These are phyloP conservation scores for Diploscapter pachys DNA, from an alignment of 1,140 invertebrate genomes.

Conservation along the genomic window DNA sequence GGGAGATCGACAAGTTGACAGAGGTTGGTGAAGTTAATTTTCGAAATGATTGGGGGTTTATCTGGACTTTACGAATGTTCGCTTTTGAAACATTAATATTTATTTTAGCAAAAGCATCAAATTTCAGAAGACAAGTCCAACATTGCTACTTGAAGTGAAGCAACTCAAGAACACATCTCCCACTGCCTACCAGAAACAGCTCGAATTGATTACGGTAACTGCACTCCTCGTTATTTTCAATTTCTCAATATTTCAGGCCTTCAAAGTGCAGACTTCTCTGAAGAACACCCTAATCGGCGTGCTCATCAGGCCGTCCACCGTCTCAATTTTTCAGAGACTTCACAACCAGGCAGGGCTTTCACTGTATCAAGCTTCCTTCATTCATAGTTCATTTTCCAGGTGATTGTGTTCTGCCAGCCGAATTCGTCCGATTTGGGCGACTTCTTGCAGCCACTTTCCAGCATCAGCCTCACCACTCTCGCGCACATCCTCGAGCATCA, in stretches of 20 bases:
- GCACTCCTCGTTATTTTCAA: neutral
- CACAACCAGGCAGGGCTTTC: neutral
- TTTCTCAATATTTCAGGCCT: neutral
- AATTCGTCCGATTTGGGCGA: conserved; percentile 35
- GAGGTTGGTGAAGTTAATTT: neutral
- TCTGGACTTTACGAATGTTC: neutral
- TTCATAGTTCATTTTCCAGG: conserved; percentile 24
- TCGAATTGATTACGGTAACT: neutral
- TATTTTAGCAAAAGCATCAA: neutral
- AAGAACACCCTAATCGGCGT: conserved; percentile 16
- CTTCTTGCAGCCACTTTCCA: conserved; percentile 28
- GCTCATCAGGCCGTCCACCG: conserved; percentile 3
- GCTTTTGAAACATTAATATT: neutral
- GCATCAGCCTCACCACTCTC: conserved; percentile 9
- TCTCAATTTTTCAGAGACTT: neutral
- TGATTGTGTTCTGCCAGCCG: conserved; percentile 35
- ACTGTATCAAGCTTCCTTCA: neutral
- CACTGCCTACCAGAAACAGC: neutral
- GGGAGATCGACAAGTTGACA: conserved; percentile 1
- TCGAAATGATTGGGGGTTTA: neutral
- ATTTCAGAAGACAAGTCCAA: neutral
- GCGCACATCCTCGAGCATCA: conserved; percentile 19
- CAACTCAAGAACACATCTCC: neutral
- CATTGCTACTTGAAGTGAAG: too few species aligned
- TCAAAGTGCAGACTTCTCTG: conserved; percentile 11